These are phyloP conservation scores for Dasysyrphus tricinctus DNA, from an alignment of 2,888 invertebrate species.

Conservation along the genomic window DNA sequence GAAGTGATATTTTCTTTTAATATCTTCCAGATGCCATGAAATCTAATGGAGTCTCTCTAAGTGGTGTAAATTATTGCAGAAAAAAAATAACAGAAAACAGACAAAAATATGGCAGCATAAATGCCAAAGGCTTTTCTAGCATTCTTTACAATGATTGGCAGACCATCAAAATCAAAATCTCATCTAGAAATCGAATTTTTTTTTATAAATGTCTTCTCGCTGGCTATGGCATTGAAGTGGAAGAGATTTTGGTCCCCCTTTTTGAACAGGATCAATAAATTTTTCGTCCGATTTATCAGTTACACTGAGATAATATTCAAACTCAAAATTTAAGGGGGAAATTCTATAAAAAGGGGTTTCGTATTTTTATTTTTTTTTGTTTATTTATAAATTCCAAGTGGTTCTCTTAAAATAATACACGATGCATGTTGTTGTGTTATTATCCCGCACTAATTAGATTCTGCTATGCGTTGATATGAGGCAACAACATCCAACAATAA, in stretches of 20 bases:
- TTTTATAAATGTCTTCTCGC: constrained; percentile 10
- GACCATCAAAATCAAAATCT: constrained; percentile 66
- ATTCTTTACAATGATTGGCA: constrained; percentile 62
- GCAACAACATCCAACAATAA: constrained; percentile 31
- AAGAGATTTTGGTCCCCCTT: not conserved
- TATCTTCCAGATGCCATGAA: constrained; percentile 48
- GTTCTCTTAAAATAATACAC: constrained; percentile 54
- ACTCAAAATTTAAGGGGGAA: constrained; percentile 26
- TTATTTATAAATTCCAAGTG: constrained; percentile 74
- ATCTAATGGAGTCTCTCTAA: constrained; percentile 48
- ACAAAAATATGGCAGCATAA: constrained; percentile 31
- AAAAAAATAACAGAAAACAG: not conserved
- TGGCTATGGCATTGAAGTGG: not conserved
- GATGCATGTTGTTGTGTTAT: constrained; percentile 55
- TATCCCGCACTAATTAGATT: constrained; percentile 74
- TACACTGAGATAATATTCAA: constrained; percentile 10
- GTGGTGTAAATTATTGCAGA: constrained; percentile 40
- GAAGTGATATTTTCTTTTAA: constrained; percentile 40
- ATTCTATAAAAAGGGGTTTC: constrained; percentile 16
- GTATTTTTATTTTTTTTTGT: constrained; percentile 49
- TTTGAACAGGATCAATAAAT: constrained; percentile 71
- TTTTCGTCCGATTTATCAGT: constrained; percentile 65
- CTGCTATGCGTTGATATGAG: constrained; percentile 67
- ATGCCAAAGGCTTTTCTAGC: constrained; percentile 64
- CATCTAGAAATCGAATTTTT: constrained; percentile 47